Evolutionary conservation across 2,888 invertebrate genomes (phyloP).

Genomic region (Phlogophora meticulosa): DNA sequence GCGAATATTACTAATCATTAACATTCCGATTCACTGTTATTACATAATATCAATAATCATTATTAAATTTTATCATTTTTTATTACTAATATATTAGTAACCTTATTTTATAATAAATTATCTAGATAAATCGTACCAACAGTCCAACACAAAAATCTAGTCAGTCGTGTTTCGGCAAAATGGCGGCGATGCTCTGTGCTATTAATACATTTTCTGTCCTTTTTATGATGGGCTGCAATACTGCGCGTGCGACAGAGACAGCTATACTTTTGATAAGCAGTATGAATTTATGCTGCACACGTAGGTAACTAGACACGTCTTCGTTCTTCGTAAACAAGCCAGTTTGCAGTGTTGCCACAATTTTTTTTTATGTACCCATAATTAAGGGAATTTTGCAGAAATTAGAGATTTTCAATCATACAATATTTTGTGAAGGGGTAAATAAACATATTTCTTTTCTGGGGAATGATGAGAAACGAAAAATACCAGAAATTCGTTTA

Average conservation of each 20-base stretch:
- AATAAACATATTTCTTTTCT: neutral
- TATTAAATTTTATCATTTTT: slow-evolving; percentile 38
- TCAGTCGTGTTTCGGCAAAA: slow-evolving; percentile 86
- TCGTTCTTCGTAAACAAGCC: slow-evolving; percentile 88
- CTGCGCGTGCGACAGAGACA: slow-evolving; percentile 76
- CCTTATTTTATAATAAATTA: slow-evolving; percentile 56
- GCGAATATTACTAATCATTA: slow-evolving; percentile 58
- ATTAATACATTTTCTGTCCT: slow-evolving; percentile 85
- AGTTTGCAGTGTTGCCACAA: slow-evolving; percentile 80
- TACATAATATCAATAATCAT: slow-evolving; percentile 44
- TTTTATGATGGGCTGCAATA: slow-evolving; percentile 63
- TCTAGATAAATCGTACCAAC: slow-evolving; percentile 74
- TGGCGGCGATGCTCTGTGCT: slow-evolving; percentile 87
- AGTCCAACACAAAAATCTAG: slow-evolving; percentile 78
- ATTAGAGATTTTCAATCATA: neutral
- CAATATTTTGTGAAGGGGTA: neutral
- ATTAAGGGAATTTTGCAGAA: slow-evolving; percentile 32
- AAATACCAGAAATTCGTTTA: neutral
- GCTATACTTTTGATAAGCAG: slow-evolving; percentile 80
- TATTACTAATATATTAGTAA: slow-evolving; percentile 41
- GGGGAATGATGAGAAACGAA: neutral
- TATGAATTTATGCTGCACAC: slow-evolving; percentile 85
- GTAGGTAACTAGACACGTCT: slow-evolving; percentile 89
- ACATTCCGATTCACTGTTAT: slow-evolving; percentile 44
- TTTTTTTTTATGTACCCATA: slow-evolving; percentile 49